These are phyloP conservation scores for Astyanax mexicanus DNA, from an alignment of 2,797 vertebrate genomes.

Conservation along the genomic window DNA sequence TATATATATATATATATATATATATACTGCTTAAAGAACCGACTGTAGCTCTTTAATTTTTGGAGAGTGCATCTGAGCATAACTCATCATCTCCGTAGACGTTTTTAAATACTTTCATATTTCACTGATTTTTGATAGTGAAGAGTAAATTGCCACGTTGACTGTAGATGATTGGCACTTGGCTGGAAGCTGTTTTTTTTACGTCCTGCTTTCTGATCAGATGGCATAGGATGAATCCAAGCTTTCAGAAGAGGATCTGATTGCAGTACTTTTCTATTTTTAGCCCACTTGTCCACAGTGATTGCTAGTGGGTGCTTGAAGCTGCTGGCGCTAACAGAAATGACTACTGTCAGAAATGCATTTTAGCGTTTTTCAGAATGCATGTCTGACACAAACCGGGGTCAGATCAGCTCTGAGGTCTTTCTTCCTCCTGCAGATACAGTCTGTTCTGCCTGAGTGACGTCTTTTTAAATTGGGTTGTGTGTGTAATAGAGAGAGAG, in stretches of 20 bases:
- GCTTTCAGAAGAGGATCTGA: conserved; percentile 27
- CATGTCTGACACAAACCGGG: not conserved
- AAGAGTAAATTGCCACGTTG: not conserved
- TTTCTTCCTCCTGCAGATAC: not conserved
- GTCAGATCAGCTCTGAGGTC: too few relatives aligned
- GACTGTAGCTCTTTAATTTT: too few relatives aligned
- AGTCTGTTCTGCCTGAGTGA: not conserved
- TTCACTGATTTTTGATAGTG: not conserved
- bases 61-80: too few relatives aligned
- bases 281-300: conserved; percentile 60
- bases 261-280: conserved; percentile 47
- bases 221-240: conserved; percentile 62
- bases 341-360: conserved; percentile 49
- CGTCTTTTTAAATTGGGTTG: not conserved
- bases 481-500: not conserved
- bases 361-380: not conserved
- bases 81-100: too few relatives aligned
- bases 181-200: not conserved
- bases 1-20: too few relatives aligned
- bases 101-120: not conserved
- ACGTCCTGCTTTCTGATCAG: conserved; percentile 31
- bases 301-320: conserved; percentile 66
- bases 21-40: too few relatives aligned
- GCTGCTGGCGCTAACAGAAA: conserved; percentile 16
- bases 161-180: conserved; percentile 7